Evolutionary conservation across 2,797 vertebrate genomes (phyloP).

Genomic region (Myioborus melanocephalus): DNA sequence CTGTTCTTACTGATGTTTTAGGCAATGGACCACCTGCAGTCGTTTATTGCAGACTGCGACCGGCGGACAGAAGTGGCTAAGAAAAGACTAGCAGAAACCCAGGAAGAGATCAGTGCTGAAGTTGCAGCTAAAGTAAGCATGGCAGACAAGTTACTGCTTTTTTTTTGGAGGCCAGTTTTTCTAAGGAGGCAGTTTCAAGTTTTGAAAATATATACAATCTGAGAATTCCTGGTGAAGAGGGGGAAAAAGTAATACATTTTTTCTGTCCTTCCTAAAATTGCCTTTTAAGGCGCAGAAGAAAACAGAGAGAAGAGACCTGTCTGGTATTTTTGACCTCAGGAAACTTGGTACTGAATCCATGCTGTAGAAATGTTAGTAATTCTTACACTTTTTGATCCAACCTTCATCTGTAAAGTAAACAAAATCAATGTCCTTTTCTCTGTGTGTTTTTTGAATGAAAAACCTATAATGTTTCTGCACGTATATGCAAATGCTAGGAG

Average conservation of each 20-base stretch:
- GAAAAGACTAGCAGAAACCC: conserved; percentile 95
- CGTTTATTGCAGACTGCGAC: conserved; percentile 97
- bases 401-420: not conserved
- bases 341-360: not conserved
- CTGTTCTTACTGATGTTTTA: conserved; percentile 61
- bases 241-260: not conserved
- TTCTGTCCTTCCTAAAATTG: not conserved
- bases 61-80: conserved; percentile 95
- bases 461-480: not conserved
- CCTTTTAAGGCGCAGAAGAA: not conserved
- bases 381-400: not conserved
- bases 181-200: not conserved
- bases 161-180: not conserved
- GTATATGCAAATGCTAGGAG: not conserved
- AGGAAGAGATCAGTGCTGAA: conserved; percentile 98
- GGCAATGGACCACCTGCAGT: conserved; percentile 97
- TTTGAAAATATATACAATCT: not conserved
- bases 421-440: not conserved
- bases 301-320: not conserved
- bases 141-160: not conserved
- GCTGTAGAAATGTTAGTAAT: not conserved
- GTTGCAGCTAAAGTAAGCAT: conserved; percentile 92
- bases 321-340: not conserved
- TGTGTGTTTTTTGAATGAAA: not conserved
- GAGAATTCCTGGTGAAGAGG: not conserved